Conservation (phyloP, 2,113 vertebrate genomes). For the Anolis sagrei region DNA sequence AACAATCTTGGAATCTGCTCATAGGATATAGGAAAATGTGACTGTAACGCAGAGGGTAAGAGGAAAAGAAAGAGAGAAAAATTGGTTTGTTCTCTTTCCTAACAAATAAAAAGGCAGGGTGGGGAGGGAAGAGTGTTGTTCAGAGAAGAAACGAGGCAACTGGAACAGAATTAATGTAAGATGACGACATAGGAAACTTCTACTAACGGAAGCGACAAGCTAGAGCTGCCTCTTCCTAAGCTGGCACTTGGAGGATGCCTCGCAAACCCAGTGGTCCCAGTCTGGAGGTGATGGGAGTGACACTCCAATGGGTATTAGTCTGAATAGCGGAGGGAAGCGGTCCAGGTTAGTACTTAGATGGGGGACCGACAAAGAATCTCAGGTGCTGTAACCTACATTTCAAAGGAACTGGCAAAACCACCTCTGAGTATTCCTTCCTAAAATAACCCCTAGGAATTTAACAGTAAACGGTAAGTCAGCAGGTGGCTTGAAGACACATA, state of each 20-base stretch:
- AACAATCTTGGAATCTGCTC: conserved; percentile 81
- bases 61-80: conserved; percentile 52
- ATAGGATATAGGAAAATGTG: conserved; percentile 82
- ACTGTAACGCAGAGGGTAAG: conserved; percentile 67
- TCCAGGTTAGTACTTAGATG: too few species aligned
- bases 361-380: conserved; percentile 8
- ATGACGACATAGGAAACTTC: conserved; percentile 6
- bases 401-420: too few species aligned
- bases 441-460: too few species aligned
- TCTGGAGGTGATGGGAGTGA: background rate
- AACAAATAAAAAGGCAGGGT: conserved; percentile 60
- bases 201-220: conserved; percentile 16
- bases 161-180: conserved; percentile 56
- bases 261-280: background rate
- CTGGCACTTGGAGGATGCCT: background rate
- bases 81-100: conserved; percentile 66
- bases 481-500: background rate
- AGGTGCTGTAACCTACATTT: too few species aligned
- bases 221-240: too few species aligned
- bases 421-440: too few species aligned
- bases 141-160: conserved; percentile 66
- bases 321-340: background rate
- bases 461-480: too few species aligned
- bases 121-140: conserved; percentile 61
- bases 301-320: background rate